These are phyloP conservation scores for Girardia tigrina DNA, from an alignment of 2,888 invertebrate species.

Conservation along the genomic window DNA sequence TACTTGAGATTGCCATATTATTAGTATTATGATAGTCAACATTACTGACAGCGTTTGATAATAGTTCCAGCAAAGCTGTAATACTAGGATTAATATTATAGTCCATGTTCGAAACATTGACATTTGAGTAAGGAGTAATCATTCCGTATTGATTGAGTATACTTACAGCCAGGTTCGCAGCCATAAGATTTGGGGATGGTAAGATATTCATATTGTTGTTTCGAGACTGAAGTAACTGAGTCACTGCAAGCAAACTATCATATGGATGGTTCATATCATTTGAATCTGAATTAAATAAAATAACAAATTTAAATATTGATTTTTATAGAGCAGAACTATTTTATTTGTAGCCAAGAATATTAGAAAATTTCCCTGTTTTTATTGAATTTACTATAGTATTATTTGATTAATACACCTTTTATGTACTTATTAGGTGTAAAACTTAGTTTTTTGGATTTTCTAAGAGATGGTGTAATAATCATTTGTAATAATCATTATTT, in stretches of 20 bases:
- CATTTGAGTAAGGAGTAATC: neutral
- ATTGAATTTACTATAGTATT: too few relatives aligned
- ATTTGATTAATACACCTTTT: too few relatives aligned
- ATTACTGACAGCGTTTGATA: neutral
- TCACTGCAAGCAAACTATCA: neutral
- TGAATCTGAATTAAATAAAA: neutral
- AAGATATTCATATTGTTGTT: neutral
- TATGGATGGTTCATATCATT: neutral
- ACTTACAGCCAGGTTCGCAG: neutral
- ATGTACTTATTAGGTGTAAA: too few relatives aligned
- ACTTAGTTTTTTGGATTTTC: too few relatives aligned
- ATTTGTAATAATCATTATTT: too few relatives aligned
- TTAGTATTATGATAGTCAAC: conserved; percentile 6
- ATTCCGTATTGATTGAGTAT: neutral
- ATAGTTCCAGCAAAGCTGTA: neutral
- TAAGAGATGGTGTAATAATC: too few relatives aligned
- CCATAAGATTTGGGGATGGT: neutral
- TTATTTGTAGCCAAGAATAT: too few relatives aligned
- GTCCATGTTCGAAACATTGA: neutral
- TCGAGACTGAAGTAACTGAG: neutral
- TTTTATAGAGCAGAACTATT: too few relatives aligned
- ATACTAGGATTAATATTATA: neutral
- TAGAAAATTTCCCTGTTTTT: too few relatives aligned
- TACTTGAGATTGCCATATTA: neutral
- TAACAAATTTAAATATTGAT: too few relatives aligned